A percentile compares a stretch with the other conserved stretches of the same genome.
Evolutionary conservation across 1,140 invertebrate species (phyloP).

Genomic region (Drosophila chauvacae): DNA sequence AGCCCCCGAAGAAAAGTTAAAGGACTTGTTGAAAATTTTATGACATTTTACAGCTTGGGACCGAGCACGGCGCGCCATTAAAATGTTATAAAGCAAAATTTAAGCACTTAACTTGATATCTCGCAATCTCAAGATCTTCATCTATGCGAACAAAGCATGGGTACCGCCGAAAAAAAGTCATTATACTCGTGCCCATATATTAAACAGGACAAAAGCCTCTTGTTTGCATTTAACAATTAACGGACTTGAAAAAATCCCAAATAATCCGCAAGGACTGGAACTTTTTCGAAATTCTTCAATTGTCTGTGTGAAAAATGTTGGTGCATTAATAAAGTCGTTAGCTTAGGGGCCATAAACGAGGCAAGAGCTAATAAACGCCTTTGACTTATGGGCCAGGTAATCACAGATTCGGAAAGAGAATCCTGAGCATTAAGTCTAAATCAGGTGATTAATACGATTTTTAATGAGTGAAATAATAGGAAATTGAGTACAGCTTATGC

Average conservation of each 20-base stretch:
- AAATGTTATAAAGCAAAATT: slow-evolving; percentile 81
- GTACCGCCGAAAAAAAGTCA: slow-evolving; percentile 36
- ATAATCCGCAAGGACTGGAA: slow-evolving; percentile 22
- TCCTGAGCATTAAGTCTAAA: background rate
- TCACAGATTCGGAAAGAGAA: slow-evolving; percentile 7
- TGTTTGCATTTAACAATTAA: slow-evolving; percentile 74
- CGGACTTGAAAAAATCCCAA: slow-evolving; percentile 25
- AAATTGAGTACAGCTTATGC: background rate
- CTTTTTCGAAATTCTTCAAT: slow-evolving; percentile 56
- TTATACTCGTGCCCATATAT: slow-evolving; percentile 46
- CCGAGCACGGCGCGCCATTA: slow-evolving; percentile 59
- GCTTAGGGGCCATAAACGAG: slow-evolving; percentile 23
- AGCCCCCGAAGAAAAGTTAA: slow-evolving; percentile 60
- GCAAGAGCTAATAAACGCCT: slow-evolving; percentile 29
- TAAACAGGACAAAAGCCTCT: slow-evolving; percentile 34
- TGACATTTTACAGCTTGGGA: slow-evolving; percentile 76
- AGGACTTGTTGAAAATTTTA: slow-evolving; percentile 83
- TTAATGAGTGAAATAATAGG: background rate
- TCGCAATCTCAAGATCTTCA: slow-evolving; percentile 66
- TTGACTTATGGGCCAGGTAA: slow-evolving; percentile 40
- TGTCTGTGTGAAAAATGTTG: slow-evolving; percentile 24
- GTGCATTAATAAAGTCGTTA: slow-evolving; percentile 46
- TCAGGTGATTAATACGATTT: slow-evolving; percentile 1
- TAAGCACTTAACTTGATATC: slow-evolving; percentile 79
- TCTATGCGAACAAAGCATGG: slow-evolving; percentile 54